Conservation (phyloP, 1,140 invertebrate genomes). For the Nixonia krombeini region DNA sequence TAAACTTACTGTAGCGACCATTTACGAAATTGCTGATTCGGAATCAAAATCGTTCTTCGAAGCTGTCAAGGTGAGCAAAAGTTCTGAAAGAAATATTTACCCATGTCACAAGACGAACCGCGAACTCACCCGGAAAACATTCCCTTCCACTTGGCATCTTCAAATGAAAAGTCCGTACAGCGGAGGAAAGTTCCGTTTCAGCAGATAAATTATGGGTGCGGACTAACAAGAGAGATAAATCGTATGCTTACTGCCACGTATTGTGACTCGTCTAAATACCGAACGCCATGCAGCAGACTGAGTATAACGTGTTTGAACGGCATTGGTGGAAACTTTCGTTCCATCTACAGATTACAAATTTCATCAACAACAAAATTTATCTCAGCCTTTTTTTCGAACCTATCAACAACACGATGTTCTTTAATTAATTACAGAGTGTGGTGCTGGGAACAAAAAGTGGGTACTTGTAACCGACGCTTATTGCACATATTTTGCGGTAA, state of each 20-base stretch:
- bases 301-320: too few relatives aligned
- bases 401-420: too few relatives aligned
- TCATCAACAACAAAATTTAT: too few relatives aligned
- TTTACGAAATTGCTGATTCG: conserved; percentile 13
- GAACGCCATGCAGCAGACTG: too few relatives aligned
- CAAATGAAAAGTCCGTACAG: conserved; percentile 21
- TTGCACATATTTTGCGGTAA: too few relatives aligned
- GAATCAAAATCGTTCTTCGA: conserved; percentile 34
- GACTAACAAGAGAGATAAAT: conserved; percentile 35
- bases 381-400: too few relatives aligned
- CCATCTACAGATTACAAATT: too few relatives aligned
- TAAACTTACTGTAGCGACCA: too few relatives aligned
- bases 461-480: too few relatives aligned
- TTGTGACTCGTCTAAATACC: conserved; percentile 2
- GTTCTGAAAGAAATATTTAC: conserved; percentile 57
- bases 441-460: too few relatives aligned
- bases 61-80: conserved; percentile 49
- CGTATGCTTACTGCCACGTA: conserved; percentile 13
- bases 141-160: conserved; percentile 49
- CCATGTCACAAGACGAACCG: conserved; percentile 25
- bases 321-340: too few relatives aligned
- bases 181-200: conserved; percentile 39
- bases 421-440: too few relatives aligned
- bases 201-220: conserved; percentile 52
- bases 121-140: conserved; percentile 51